Base-by-base conservation (phyloP, 2,797 vertebrate genomes). In the Chromis chromis region DNA sequence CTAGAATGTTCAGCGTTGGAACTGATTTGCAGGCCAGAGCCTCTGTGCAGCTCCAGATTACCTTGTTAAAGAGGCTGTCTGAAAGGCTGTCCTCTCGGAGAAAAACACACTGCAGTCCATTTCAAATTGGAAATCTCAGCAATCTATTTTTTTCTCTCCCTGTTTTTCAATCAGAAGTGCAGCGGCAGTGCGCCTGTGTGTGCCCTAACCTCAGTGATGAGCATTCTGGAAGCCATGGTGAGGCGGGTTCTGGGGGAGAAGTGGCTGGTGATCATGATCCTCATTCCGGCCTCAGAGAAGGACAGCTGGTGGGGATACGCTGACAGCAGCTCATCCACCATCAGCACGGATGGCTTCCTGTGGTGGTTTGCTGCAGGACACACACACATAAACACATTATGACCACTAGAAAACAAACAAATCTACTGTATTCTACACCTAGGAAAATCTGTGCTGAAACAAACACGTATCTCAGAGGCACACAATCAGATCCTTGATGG, bases 181-280 rank as follows among this genome's bases (percentile, higher is more conserved):
- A 48, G 19, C 1, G 36, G 62, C 19, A 1, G 55, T 2, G 46
- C n/a, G 17, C 22, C 22, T 19, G 59, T 27, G 60, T 17, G 36
- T 60, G 5, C 12, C 49, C 42, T 73, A 22, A 99, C 98, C 97
- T 99, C 98, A 22, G 96, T 98, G 92, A 99, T 99, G 70, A 99
- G 89, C 97, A 99, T 98, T n/a, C 98, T 95, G 22, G 98, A 99
- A 75, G 98, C 98, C 98, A 99, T 99, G 82, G 97, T 97, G 83
- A 99, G 97, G 22, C 98, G 95, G 58, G 98, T 99, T 85, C 96
- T 96, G 4, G 98, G 97, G 48, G 97, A 98, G 76, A 99, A 99
- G 89, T 99, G 98, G 81, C 95, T 98, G 67, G 98, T 99, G 92
- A 99, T 99, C 98, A 99, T 99, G 91, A 99, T 97, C 82, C 98